Evolutionary conservation across 2,113 vertebrate genomes (phyloP).

Genomic region (Murina feae): DNA sequence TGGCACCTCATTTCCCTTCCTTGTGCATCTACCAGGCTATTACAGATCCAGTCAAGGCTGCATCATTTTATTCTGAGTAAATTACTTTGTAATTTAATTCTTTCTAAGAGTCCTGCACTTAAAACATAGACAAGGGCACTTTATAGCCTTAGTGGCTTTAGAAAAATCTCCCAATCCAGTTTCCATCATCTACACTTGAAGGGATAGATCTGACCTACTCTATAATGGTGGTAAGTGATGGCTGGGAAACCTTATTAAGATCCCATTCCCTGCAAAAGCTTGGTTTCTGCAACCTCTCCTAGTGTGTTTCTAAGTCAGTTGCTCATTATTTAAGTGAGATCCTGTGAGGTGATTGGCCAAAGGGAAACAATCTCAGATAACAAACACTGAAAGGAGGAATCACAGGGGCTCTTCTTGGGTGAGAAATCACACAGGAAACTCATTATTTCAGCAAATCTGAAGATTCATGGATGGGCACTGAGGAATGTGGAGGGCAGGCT

Average conservation of each 20-base stretch:
- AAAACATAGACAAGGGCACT: background rate
- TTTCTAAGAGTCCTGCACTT: background rate
- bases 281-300: background rate
- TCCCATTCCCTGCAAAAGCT: background rate
- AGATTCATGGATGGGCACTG: rapidly evolving
- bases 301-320: background rate
- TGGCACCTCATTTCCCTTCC: background rate
- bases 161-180: background rate
- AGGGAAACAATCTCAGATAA: background rate
- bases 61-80: background rate
- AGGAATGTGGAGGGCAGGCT: background rate
- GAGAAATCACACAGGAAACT: background rate
- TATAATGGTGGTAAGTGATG: background rate
- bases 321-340: background rate
- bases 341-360: background rate
- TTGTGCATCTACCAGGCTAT: background rate
- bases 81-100: background rate
- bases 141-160: background rate
- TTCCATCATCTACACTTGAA: background rate
- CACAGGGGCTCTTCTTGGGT: background rate
- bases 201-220: background rate
- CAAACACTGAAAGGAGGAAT: background rate
- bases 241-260: background rate
- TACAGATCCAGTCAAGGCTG: background rate
- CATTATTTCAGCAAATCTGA: background rate